These are phyloP conservation scores for Polyergus mexicanus DNA, from an alignment of 1,140 invertebrate species.

Conservation along the genomic window DNA sequence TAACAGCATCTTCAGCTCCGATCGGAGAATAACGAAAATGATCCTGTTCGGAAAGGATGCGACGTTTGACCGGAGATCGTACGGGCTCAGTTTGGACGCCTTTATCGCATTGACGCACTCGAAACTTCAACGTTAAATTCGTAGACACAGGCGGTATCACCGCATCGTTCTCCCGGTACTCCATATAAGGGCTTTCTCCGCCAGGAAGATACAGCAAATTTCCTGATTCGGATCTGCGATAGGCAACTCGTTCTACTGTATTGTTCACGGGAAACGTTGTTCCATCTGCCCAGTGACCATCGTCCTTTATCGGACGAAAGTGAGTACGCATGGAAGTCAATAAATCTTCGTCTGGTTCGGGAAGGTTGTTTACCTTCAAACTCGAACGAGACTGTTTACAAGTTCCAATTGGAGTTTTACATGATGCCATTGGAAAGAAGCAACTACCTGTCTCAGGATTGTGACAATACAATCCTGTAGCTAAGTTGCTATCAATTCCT, in stretches of 20 bases:
- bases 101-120: constrained; percentile 87
- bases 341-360: constrained; percentile 89
- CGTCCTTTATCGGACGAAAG: constrained; percentile 91
- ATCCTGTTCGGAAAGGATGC: constrained; percentile 83
- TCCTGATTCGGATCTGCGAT: constrained; percentile 84
- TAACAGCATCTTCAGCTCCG: constrained; percentile 71
- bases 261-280: constrained; percentile 90
- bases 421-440: constrained; percentile 78
- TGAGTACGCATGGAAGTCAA: constrained; percentile 91
- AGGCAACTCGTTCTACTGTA: constrained; percentile 88
- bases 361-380: constrained; percentile 76
- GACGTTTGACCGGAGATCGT: constrained; percentile 82
- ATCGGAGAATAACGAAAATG: constrained; percentile 79
- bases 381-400: constrained; percentile 79
- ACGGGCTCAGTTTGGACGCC: constrained; percentile 87
- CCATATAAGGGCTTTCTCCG: constrained; percentile 87
- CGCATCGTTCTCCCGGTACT: constrained; percentile 84
- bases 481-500: constrained; percentile 77
- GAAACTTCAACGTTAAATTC: constrained; percentile 87
- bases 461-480: constrained; percentile 73
- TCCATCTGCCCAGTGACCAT: constrained; percentile 88
- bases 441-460: constrained; percentile 76
- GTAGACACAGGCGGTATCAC: constrained; percentile 64
- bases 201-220: constrained; percentile 84
- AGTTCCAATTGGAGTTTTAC: constrained; percentile 78